These are phyloP conservation scores for Leptinotarsa undecemlineata DNA, from an alignment of 1,140 invertebrate genomes.

Conservation along the genomic window DNA sequence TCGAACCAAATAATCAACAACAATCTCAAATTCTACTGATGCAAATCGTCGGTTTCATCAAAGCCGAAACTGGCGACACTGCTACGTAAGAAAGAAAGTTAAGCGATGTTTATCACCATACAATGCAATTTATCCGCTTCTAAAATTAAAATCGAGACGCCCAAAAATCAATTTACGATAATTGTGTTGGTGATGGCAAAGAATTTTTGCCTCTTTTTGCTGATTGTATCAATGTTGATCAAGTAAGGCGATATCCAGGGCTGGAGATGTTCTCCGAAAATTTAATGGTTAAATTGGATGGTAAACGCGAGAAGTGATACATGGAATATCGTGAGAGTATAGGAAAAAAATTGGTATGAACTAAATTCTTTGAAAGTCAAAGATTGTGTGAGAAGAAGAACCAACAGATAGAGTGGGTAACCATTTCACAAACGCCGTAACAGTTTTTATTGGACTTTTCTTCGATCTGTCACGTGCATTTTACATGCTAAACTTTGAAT, in stretches of 20 bases:
- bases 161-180: constrained; percentile 47
- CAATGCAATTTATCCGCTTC: constrained; percentile 40
- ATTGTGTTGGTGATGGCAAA: constrained; percentile 41
- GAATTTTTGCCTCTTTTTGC: constrained; percentile 37
- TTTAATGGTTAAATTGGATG: constrained; percentile 18
- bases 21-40: not conserved
- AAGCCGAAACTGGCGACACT: constrained; percentile 3
- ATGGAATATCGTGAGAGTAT: too few species aligned
- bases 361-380: too few species aligned
- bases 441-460: too few species aligned
- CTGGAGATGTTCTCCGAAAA: constrained; percentile 24
- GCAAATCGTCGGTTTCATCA: constrained; percentile 6
- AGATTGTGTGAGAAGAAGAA: too few species aligned
- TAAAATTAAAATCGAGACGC: constrained; percentile 44
- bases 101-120: constrained; percentile 28
- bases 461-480: too few species aligned
- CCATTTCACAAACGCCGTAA: too few species aligned
- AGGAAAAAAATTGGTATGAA: too few species aligned
- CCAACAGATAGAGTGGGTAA: too few species aligned
- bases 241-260: constrained; percentile 15
- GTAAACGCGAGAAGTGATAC: not conserved
- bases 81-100: not conserved
- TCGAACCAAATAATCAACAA: not conserved
- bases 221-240: constrained; percentile 26
- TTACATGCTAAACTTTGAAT: too few species aligned